phyloP scores from a whole-genome alignment of 2,113 vertebrate species.

The Phrynocephalus versicolor region DNA sequence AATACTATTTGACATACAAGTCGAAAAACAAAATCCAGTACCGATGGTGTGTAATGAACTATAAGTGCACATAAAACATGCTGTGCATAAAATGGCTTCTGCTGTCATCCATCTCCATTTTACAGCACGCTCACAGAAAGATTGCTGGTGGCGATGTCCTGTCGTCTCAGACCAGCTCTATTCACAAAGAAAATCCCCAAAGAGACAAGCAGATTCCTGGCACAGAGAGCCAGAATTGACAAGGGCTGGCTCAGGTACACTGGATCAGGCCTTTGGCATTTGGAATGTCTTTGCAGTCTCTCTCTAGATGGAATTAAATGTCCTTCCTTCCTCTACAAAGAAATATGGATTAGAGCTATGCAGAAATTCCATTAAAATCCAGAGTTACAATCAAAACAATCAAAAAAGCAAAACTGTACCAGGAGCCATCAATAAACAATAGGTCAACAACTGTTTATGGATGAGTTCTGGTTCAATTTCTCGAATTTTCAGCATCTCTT shows the following conservation, averaged over 20 bases:
- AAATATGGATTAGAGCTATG: not conserved
- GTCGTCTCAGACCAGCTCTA: not conserved
- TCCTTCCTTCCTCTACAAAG: not conserved
- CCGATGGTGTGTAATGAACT: not conserved
- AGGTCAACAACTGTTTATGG: not conserved
- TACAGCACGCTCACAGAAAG: not conserved
- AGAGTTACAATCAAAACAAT: not conserved
- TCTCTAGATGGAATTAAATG: slow-evolving; percentile 5
- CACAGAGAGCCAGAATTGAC: not conserved
- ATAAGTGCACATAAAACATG: not conserved
- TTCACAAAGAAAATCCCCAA: not conserved
- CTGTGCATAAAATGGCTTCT: not conserved
- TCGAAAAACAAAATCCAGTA: not conserved
- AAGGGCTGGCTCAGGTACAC: not conserved
- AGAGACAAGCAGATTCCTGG: not conserved
- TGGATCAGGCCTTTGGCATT: not conserved
- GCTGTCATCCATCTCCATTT: not conserved
- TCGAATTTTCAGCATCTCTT: not conserved
- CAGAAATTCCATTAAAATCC: not conserved
- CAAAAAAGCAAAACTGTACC: too few relatives aligned
- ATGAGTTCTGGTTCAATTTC: not conserved
- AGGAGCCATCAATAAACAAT: too few relatives aligned
- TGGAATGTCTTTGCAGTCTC: not conserved
- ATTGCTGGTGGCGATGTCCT: slow-evolving; percentile 4
- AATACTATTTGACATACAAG: not conserved